phyloP scores from a whole-genome alignment of 2,888 invertebrate genomes.

The Drosophila pseudotakahashii region DNA sequence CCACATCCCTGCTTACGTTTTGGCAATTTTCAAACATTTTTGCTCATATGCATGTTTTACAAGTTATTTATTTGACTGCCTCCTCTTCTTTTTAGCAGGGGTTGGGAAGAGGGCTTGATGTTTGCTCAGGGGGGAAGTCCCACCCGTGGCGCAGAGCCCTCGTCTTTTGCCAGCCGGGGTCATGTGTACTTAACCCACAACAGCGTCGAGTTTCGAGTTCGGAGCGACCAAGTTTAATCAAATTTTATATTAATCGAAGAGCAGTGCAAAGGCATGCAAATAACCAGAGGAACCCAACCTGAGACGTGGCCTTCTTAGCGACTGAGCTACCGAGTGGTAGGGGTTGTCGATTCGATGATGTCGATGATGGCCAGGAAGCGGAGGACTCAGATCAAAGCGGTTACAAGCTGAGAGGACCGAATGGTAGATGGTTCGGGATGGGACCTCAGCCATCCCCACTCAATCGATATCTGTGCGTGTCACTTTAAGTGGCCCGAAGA shows the following conservation, averaged over 20 bases:
- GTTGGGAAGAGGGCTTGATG: too few relatives aligned
- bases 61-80: slow-evolving; percentile 79
- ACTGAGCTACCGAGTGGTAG: slow-evolving; percentile 16
- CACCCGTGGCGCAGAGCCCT: slow-evolving; percentile 32
- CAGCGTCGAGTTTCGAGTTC: background rate
- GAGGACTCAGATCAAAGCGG: slow-evolving; percentile 64
- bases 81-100: slow-evolving; percentile 6
- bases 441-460: too few relatives aligned
- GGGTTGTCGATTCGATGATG: background rate
- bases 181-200: slow-evolving; percentile 79
- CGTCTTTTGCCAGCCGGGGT: slow-evolving; percentile 51
- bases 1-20: slow-evolving; percentile 32
- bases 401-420: slow-evolving; percentile 9
- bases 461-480: slow-evolving; percentile 48
- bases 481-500: slow-evolving; percentile 55
- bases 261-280: slow-evolving; percentile 79
- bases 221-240: slow-evolving; percentile 76
- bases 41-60: slow-evolving; percentile 81
- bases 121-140: slow-evolving; percentile 7
- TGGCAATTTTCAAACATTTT: slow-evolving; percentile 78
- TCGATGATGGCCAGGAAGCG: background rate
- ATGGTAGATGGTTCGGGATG: background rate
- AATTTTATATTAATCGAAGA: slow-evolving; percentile 79
- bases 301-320: slow-evolving; percentile 39
- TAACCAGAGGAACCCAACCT: slow-evolving; percentile 59